These are phyloP conservation scores for Torymus auratus DNA, from an alignment of 2,888 invertebrate species.

Conservation along the genomic window DNA sequence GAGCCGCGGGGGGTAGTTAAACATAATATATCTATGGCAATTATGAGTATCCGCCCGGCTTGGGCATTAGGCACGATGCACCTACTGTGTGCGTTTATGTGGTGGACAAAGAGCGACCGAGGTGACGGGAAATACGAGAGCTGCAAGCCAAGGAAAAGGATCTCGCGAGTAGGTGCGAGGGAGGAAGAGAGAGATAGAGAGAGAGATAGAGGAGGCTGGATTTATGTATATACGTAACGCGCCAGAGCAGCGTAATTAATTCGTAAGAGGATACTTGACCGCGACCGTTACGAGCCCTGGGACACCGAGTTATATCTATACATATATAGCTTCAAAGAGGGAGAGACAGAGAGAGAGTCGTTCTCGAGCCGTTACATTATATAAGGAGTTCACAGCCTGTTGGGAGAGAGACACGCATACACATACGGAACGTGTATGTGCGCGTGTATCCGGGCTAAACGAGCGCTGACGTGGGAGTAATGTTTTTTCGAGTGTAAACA, in stretches of 20 bases:
- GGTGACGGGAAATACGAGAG: neutral
- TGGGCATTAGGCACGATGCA: too few species aligned
- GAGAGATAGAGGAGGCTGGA: neutral
- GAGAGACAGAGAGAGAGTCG: neutral
- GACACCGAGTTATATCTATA: constrained; percentile 31
- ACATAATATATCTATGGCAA: constrained; percentile 60
- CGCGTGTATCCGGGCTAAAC: constrained; percentile 1
- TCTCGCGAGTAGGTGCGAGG: neutral
- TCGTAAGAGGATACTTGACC: constrained; percentile 57
- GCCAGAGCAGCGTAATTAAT: constrained; percentile 43
- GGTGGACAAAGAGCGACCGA: neutral
- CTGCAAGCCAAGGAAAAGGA: constrained; percentile 53
- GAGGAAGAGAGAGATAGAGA: neutral
- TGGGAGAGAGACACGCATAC: neutral
- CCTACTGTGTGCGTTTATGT: neutral
- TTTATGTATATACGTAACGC: too few species aligned
- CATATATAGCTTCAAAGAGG: neutral
- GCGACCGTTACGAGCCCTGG: constrained; percentile 46
- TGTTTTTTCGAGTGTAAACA: constrained; percentile 39
- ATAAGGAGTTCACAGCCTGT: constrained; percentile 20
- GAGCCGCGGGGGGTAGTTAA: constrained; percentile 46
- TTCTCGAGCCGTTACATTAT: constrained; percentile 41
- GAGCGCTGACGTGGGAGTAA: constrained; percentile 32
- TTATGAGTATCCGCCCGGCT: constrained; percentile 50
- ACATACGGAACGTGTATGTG: neutral